These are phyloP conservation scores for Pseudomyrmex dendroicus DNA, from an alignment of 1,140 invertebrate species.

Conservation along the genomic window DNA sequence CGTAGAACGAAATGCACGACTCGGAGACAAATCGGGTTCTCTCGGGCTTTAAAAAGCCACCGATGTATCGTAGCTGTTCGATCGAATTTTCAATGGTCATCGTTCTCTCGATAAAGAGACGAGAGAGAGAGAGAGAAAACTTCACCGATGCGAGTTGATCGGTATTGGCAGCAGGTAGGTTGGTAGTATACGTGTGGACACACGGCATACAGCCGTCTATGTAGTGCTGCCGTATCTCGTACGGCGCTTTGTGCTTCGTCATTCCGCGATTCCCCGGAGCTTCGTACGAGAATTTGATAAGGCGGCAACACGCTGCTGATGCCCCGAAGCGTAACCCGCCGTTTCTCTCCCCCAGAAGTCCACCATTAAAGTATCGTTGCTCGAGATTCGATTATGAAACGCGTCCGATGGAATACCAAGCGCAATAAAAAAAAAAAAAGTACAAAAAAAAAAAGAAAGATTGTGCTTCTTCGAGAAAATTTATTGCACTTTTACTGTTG, in stretches of 20 bases:
- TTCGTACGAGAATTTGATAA: conserved; percentile 55
- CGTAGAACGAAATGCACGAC: conserved; percentile 52
- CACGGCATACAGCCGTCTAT: neutral
- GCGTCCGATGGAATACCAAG: neutral
- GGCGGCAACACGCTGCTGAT: conserved; percentile 31
- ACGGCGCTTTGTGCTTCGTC: conserved; percentile 36
- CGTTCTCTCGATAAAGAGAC: neutral
- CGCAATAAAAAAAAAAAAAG: neutral
- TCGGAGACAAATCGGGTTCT: conserved; percentile 62
- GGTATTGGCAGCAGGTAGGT: conserved; percentile 47
- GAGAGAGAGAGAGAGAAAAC: neutral
- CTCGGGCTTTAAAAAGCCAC: conserved; percentile 21
- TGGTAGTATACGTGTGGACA: conserved; percentile 3
- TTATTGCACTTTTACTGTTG: neutral
- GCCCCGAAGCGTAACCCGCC: neutral
- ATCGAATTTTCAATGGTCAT: conserved; percentile 65
- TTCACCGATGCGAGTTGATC: conserved; percentile 41
- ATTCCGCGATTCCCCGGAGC: conserved; percentile 31
- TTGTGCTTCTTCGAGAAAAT: neutral
- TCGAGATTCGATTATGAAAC: neutral
- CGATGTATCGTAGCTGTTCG: conserved; percentile 48
- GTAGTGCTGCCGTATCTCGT: conserved; percentile 2
- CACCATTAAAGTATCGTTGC: conserved; percentile 34
- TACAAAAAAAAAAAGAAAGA: no score
- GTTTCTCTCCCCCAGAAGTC: neutral